phyloP scores from a whole-genome alignment of 2,113 vertebrate species.

The Vireo altiloquus region DNA sequence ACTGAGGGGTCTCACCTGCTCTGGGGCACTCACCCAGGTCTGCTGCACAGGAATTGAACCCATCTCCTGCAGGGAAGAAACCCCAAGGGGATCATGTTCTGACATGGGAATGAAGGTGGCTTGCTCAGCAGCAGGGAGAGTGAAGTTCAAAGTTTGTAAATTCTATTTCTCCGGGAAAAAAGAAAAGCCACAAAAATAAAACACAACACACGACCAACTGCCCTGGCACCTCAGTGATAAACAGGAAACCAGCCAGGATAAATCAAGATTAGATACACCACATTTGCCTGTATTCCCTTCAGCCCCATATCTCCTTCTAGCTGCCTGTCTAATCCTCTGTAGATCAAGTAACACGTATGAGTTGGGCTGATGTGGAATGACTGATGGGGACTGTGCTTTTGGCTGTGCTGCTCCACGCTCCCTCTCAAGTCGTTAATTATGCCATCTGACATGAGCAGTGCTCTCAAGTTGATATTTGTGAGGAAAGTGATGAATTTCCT shows the following conservation, averaged over 20 bases:
- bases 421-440: constrained; percentile 21
- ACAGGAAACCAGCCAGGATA: background rate
- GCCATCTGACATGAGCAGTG: constrained; percentile 4
- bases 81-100: background rate
- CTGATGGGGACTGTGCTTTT: constrained; percentile 12
- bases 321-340: background rate
- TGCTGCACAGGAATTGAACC: background rate
- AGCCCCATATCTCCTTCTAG: constrained; percentile 18
- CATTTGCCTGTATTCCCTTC: constrained; percentile 1
- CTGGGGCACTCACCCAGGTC: background rate
- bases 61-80: too few relatives aligned
- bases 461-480: constrained; percentile 47
- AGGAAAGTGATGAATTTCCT: constrained; percentile 43
- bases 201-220: fast-evolving
- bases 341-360: background rate
- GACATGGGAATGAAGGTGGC: too few relatives aligned
- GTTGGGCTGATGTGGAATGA: constrained; percentile 20
- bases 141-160: background rate
- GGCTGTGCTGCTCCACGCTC: background rate
- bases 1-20: fast-evolving
- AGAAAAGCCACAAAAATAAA: background rate
- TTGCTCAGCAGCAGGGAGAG: background rate
- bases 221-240: background rate
- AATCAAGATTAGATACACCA: background rate
- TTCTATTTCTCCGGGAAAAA: background rate